Evolutionary conservation across 2,113 vertebrate genomes (phyloP).

Genomic region (Azemiops feae): DNA sequence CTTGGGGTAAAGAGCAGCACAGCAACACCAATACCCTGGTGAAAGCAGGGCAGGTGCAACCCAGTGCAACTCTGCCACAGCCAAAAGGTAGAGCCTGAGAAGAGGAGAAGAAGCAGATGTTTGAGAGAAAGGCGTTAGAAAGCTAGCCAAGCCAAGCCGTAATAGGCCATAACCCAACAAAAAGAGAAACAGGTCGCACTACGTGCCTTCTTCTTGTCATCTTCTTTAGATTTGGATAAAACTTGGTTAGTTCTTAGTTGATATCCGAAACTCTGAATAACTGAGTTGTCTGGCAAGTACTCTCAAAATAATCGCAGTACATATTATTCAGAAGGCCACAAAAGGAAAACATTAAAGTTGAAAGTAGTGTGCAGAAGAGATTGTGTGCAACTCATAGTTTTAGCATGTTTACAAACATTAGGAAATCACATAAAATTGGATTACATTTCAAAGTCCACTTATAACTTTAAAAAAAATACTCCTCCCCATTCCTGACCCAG

Average conservation of each 20-base stretch:
- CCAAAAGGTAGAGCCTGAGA: not conserved
- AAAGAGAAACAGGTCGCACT: not conserved
- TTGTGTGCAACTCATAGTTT: constrained; percentile 44
- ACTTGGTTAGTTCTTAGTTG: not conserved
- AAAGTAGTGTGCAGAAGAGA: not conserved
- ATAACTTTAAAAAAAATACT: constrained; percentile 15
- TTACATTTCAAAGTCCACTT: constrained; percentile 54
- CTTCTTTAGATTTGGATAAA: not conserved
- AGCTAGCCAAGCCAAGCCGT: constrained; percentile 14
- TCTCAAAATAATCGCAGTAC: not conserved
- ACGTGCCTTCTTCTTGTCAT: not conserved
- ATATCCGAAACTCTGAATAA: not conserved
- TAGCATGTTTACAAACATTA: constrained; percentile 46
- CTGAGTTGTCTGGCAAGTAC: not conserved
- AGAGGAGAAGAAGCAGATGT: not conserved
- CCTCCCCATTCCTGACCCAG: not conserved
- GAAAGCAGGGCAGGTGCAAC: not conserved
- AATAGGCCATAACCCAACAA: not conserved
- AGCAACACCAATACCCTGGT: not conserved
- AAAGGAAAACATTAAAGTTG: constrained; percentile 13
- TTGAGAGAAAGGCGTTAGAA: not conserved
- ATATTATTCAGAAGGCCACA: not conserved
- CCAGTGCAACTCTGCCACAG: not conserved
- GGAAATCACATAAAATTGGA: constrained; percentile 46
- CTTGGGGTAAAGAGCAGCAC: not conserved